phyloP scores from a whole-genome alignment of 2,113 vertebrate genomes.

The Cettia cetti region DNA sequence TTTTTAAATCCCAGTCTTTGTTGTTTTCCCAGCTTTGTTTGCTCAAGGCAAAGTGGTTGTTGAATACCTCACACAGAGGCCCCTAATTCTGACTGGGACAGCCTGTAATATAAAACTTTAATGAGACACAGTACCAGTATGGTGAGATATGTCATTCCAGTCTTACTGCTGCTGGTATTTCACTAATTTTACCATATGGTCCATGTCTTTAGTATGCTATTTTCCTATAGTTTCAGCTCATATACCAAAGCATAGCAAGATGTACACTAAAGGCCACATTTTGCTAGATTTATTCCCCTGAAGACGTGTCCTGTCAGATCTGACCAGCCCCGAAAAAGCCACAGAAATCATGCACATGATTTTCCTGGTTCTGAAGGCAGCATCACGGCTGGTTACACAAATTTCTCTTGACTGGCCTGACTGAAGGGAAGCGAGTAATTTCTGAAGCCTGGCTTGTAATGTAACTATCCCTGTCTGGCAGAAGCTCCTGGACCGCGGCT shows the following conservation, averaged over 20 bases:
- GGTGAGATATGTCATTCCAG: neutral
- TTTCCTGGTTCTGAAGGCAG: neutral
- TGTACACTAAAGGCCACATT: neutral
- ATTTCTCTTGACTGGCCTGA: neutral
- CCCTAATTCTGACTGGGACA: neutral
- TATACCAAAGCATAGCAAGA: neutral
- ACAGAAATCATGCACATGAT: neutral
- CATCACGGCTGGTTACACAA: neutral
- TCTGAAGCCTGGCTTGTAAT: neutral
- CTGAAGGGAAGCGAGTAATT: neutral
- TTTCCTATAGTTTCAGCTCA: neutral
- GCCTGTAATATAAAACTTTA: neutral
- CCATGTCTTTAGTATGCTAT: neutral
- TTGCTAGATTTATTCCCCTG: neutral
- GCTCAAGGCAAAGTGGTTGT: conserved; percentile 36
- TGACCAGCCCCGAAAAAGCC: neutral
- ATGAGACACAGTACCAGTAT: neutral
- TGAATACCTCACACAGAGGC: neutral
- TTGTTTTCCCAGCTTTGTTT: conserved; percentile 64
- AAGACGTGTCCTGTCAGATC: neutral
- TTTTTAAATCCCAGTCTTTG: conserved; percentile 31
- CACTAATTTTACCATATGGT: neutral
- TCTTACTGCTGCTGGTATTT: neutral
- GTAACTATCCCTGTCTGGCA: neutral
- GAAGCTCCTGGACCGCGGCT: neutral